Evolutionary conservation across 2,888 invertebrate genomes (phyloP).

Genomic region (Chaetogeoica ovagalla): DNA sequence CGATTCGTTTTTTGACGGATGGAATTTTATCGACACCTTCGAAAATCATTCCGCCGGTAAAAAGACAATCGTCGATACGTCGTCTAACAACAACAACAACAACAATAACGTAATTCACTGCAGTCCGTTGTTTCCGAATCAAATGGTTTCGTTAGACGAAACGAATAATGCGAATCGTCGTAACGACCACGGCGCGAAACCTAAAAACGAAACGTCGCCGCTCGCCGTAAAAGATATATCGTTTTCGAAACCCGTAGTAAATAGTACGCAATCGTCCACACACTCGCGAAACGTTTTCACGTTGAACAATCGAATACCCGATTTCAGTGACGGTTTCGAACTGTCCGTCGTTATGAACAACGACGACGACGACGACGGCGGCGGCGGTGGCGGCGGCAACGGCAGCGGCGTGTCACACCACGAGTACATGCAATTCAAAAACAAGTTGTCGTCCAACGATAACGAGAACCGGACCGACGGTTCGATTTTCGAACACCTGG

Average conservation of each 20-base stretch:
- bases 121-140: slow-evolving; percentile 11
- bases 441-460: background rate
- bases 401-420: background rate
- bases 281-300: slow-evolving; percentile 35
- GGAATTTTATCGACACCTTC: slow-evolving; percentile 42
- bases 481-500: slow-evolving; percentile 42
- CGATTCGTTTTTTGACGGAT: slow-evolving; percentile 41
- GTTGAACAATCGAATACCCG: slow-evolving; percentile 39
- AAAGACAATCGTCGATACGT: background rate
- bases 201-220: background rate
- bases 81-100: background rate
- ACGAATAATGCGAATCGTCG: background rate
- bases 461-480: slow-evolving; percentile 33
- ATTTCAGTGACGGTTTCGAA: slow-evolving; percentile 48
- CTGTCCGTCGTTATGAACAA: slow-evolving; percentile 4
- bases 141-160: background rate
- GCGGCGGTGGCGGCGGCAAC: no score
- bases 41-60: slow-evolving; percentile 24
- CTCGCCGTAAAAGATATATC: background rate
- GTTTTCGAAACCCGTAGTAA: slow-evolving; percentile 2
- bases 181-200: background rate
- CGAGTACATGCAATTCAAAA: slow-evolving; percentile 35
- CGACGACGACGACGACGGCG: no score
- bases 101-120: background rate
- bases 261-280: background rate